Evolutionary conservation across 2,888 invertebrate genomes (phyloP).

Genomic region (Didymodactylos carnosus): DNA sequence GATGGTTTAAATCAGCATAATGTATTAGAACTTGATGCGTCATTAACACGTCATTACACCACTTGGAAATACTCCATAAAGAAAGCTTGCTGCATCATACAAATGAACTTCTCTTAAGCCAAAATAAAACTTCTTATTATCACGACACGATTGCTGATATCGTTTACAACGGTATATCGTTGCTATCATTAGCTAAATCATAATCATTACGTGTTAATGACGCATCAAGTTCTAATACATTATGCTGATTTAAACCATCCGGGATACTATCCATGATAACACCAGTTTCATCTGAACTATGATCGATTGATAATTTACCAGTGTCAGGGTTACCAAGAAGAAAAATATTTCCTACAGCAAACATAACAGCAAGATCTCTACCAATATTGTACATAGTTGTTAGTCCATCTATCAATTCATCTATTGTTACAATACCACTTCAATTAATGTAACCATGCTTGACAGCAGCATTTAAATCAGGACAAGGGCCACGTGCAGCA

Average conservation of each 20-base stretch:
- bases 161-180: not conserved
- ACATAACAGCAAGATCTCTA: not conserved
- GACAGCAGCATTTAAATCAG: not conserved
- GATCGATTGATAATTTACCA: not conserved
- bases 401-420: not conserved
- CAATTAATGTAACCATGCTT: not conserved
- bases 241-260: not conserved
- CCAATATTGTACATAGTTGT: not conserved
- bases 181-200: not conserved
- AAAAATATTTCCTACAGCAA: not conserved
- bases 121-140: not conserved
- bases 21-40: not conserved
- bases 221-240: not conserved
- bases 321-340: not conserved
- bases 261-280: not conserved
- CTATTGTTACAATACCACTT: not conserved
- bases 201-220: not conserved
- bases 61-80: not conserved
- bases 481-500: not conserved
- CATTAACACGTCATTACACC: not conserved
- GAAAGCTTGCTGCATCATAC: not conserved
- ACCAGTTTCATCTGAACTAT: not conserved
- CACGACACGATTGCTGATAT: not conserved
- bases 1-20: not conserved
- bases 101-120: not conserved